phyloP scores from a whole-genome alignment of 2,113 vertebrate genomes.

The Triplophysa rosa region DNA sequence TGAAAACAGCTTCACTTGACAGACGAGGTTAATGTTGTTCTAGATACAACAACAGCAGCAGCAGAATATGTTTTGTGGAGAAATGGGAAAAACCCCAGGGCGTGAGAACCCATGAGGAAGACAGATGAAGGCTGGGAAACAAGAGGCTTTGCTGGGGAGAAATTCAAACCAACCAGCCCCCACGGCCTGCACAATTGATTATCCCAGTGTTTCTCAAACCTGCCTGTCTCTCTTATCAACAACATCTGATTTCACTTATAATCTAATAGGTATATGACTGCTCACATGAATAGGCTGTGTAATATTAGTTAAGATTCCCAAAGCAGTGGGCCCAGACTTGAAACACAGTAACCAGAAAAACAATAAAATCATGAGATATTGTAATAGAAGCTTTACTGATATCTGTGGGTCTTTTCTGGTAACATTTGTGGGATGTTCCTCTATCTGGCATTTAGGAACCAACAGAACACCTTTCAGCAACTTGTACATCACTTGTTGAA shows the following conservation, averaged over 20 bases:
- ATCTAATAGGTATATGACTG: neutral
- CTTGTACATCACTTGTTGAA: no score
- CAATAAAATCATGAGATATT: no score
- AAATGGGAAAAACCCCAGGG: constrained; percentile 35
- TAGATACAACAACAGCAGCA: constrained; percentile 14
- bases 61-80: constrained; percentile 12
- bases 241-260: neutral
- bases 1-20: constrained; percentile 34
- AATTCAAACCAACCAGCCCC: neutral
- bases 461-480: no score
- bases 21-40: constrained; percentile 5
- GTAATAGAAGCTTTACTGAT: no score
- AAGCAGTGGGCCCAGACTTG: no score
- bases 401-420: no score
- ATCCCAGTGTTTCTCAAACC: neutral
- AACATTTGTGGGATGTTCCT: no score
- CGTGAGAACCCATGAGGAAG: constrained; percentile 19
- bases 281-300: neutral
- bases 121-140: constrained; percentile 12
- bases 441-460: no score
- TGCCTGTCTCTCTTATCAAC: neutral
- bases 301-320: neutral
- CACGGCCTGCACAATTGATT: neutral
- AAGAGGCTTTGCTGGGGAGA: constrained; percentile 22
- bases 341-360: neutral